Base-by-base conservation (phyloP, 2,888 invertebrate species). In the Oscheius sp. region DNA sequence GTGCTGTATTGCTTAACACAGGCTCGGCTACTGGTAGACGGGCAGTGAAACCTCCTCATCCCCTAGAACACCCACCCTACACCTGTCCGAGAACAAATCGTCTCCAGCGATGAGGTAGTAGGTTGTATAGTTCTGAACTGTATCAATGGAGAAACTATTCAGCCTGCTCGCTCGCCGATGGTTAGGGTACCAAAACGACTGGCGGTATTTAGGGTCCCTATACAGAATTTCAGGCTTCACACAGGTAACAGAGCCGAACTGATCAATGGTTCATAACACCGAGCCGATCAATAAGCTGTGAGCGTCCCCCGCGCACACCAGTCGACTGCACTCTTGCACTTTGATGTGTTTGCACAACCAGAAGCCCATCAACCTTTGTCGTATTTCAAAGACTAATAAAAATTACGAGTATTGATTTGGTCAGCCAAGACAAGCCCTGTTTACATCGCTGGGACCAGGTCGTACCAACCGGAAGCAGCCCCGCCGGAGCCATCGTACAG, bases 91-190 rank as follows among this genome's bases (percentile, higher is more conserved):
- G 62, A 47, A 37, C 11, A 21, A 42, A 21, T 37, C n/a, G 2
- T 57, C 37, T 33, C 89, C 85, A 92, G 93, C 63, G 32, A 92
- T 95, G 95, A 95, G 95, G 95, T 95, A 95, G 95, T 95, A 94
- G 95, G 95, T 95, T 95, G 95, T 95, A 95, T 95, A 94, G 95
- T 95, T 94, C 92, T 93, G 94, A 93, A 94, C 93, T 94, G 94
- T 94, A 94, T 90, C 93, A 90, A 91, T 92, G 92, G 93, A 93
- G 93, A 94, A 93, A 94, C 95, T 95, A 94, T 95, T 94, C 94
- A 94, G 93, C 94, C 94, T 95, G 94, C 95, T 95, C 95, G 94
- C 95, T 95, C 95, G 94, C 94, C 94, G 92, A 86, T 89, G 85
- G 88, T 48, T 47, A 76, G 59, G 68, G 53, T 37, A 55, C 29